phyloP scores from a whole-genome alignment of 2,113 vertebrate genomes.

The Polypterus bichir region DNA sequence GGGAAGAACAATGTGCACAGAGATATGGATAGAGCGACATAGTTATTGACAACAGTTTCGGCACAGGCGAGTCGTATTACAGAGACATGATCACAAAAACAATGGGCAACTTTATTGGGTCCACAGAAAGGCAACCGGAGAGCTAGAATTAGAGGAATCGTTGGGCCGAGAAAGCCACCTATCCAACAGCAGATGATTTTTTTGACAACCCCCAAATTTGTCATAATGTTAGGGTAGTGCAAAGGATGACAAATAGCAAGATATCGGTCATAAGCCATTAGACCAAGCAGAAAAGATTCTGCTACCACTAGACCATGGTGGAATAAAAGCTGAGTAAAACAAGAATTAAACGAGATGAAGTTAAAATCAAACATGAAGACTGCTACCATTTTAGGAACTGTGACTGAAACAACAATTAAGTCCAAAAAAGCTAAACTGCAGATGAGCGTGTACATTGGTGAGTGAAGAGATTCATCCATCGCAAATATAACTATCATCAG shows the following conservation, averaged over 20 bases:
- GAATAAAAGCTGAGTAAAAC: slow-evolving; percentile 37
- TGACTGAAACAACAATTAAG: slow-evolving; percentile 29
- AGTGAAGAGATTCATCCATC: slow-evolving; percentile 25
- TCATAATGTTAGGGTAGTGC: slow-evolving; percentile 30
- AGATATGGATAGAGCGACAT: slow-evolving; percentile 35
- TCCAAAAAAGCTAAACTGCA: slow-evolving; percentile 37
- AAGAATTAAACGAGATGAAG: slow-evolving; percentile 33
- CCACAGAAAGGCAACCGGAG: slow-evolving; percentile 29
- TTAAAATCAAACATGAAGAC: slow-evolving; percentile 14
- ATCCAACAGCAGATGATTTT: slow-evolving; percentile 19
- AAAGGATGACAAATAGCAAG: slow-evolving; percentile 37
- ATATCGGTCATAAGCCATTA: slow-evolving; percentile 16
- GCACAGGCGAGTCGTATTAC: slow-evolving; percentile 39
- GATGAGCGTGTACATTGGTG: slow-evolving; percentile 40
- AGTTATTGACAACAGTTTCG: slow-evolving; percentile 28
- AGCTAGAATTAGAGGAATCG: slow-evolving; percentile 21
- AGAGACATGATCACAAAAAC: slow-evolving; percentile 39
- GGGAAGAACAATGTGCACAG: slow-evolving; percentile 35
- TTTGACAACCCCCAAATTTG: slow-evolving; percentile 2
- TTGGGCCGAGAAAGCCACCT: slow-evolving; percentile 11
- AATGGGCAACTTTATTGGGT: slow-evolving; percentile 21
- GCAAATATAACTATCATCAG: slow-evolving; percentile 24
- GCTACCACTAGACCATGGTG: slow-evolving; percentile 33
- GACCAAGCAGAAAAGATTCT: slow-evolving; percentile 35
- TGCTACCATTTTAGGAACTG: slow-evolving; percentile 35